Evolutionary conservation across 2,888 invertebrate species (phyloP).

Genomic region (Cerastis rubricosa): DNA sequence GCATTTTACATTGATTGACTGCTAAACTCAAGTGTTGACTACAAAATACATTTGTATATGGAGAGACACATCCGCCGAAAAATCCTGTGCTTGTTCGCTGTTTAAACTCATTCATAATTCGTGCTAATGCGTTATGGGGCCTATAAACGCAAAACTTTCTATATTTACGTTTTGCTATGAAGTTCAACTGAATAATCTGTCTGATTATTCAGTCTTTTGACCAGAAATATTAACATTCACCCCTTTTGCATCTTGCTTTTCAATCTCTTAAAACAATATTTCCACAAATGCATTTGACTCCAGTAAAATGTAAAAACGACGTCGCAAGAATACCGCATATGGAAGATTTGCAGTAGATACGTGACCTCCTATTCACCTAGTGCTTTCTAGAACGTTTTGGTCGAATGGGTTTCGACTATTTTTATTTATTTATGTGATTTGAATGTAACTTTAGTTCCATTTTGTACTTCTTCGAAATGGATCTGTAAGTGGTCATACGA

Average conservation of each 20-base stretch:
- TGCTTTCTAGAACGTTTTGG: slow-evolving; percentile 53
- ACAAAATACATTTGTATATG: not conserved
- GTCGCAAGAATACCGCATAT: slow-evolving; percentile 63
- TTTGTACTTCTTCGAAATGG: slow-evolving; percentile 36
- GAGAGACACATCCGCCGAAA: not conserved
- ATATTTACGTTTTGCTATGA: not conserved
- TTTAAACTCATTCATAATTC: not conserved
- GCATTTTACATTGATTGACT: not conserved
- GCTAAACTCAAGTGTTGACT: not conserved
- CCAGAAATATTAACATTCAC: not conserved
- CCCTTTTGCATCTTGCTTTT: not conserved
- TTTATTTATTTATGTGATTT: slow-evolving; percentile 56
- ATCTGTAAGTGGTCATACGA: slow-evolving; percentile 40
- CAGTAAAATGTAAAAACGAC: slow-evolving; percentile 66
- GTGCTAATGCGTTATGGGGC: not conserved
- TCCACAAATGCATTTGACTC: slow-evolving; percentile 65
- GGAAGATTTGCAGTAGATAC: slow-evolving; percentile 66
- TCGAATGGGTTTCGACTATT: slow-evolving; percentile 51
- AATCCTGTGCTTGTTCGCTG: not conserved
- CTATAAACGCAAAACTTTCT: not conserved
- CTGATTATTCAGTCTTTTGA: not conserved
- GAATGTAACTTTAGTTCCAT: slow-evolving; percentile 35
- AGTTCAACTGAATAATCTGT: too few relatives aligned
- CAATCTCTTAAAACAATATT: slow-evolving; percentile 65
- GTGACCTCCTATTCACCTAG: slow-evolving; percentile 61